Percentiles rank a stretch among this genome's conserved stretches.
Conservation (phyloP, 2,888 invertebrate species). For the Lasioglossum zephyrum region DNA sequence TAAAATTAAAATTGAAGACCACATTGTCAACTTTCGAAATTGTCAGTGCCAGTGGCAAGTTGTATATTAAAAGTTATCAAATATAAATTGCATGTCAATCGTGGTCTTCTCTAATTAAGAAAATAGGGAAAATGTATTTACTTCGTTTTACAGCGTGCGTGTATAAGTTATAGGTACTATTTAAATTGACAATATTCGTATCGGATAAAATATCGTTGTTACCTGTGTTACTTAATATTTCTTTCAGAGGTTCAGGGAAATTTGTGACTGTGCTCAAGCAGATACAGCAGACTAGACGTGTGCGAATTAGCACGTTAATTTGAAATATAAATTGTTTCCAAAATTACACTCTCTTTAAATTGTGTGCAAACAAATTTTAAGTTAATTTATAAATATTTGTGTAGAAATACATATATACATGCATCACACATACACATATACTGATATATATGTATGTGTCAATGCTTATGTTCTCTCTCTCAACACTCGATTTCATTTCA, state of each 20-base stretch:
- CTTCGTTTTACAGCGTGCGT: constrained; percentile 12
- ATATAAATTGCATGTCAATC: constrained; percentile 8
- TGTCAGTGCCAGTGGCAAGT: constrained; percentile 17
- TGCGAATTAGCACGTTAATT: constrained; percentile 47
- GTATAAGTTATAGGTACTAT: constrained; percentile 18
- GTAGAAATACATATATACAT: constrained; percentile 21
- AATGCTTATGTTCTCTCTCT: constrained; percentile 27
- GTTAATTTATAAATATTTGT: constrained; percentile 40
- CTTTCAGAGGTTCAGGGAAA: constrained; percentile 71
- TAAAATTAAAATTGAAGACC: constrained; percentile 25
- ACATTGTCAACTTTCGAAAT: constrained; percentile 33
- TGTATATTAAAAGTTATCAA: constrained; percentile 19
- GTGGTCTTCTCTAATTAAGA: not conserved
- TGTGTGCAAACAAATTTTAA: constrained; percentile 48
- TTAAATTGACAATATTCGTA: constrained; percentile 47
- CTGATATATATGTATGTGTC: constrained; percentile 16
- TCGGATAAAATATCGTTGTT: constrained; percentile 14
- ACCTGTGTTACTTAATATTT: constrained; percentile 36
- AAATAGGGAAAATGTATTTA: not conserved
- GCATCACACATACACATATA: constrained; percentile 12
- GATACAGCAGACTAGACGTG: constrained; percentile 54
- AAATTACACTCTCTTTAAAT: constrained; percentile 39
- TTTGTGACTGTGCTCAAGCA: constrained; percentile 45
- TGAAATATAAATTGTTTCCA: constrained; percentile 36
- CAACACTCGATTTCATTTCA: constrained; percentile 36